Conservation (phyloP, 2,113 vertebrate species). For the Erythrocebus patas region DNA sequence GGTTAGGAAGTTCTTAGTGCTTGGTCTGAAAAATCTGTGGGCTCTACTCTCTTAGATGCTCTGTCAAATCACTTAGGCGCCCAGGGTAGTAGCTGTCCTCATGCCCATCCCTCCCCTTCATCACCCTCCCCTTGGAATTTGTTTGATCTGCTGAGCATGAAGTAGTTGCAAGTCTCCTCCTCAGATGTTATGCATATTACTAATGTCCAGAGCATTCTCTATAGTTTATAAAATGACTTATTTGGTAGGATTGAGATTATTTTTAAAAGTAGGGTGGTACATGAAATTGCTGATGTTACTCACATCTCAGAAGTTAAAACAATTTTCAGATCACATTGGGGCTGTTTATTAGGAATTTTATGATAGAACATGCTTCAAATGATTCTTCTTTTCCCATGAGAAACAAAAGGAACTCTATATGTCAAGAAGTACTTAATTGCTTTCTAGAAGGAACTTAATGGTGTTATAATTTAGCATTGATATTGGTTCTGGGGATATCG, state of each 20-base stretch:
- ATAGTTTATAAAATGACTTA: neutral
- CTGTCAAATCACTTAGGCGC: neutral
- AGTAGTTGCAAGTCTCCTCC: neutral
- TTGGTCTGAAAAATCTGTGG: neutral
- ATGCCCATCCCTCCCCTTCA: neutral
- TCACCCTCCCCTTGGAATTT: neutral
- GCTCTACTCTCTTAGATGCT: neutral
- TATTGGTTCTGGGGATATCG: neutral
- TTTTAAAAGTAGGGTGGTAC: neutral
- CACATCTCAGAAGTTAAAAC: neutral
- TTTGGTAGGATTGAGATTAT: neutral
- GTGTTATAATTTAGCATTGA: neutral
- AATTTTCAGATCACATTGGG: neutral
- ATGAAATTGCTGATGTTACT: neutral
- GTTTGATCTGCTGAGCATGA: neutral
- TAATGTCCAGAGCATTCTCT: neutral
- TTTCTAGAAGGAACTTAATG: neutral
- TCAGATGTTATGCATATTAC: neutral
- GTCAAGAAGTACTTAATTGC: neutral
- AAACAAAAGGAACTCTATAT: neutral
- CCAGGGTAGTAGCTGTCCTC: neutral
- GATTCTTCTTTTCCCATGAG: neutral
- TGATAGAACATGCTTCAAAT: neutral
- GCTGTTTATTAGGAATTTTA: neutral
- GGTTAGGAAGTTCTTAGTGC: neutral